Evolutionary conservation across 2,113 vertebrate genomes (phyloP).

Genomic region (Mormyrus lacerda): DNA sequence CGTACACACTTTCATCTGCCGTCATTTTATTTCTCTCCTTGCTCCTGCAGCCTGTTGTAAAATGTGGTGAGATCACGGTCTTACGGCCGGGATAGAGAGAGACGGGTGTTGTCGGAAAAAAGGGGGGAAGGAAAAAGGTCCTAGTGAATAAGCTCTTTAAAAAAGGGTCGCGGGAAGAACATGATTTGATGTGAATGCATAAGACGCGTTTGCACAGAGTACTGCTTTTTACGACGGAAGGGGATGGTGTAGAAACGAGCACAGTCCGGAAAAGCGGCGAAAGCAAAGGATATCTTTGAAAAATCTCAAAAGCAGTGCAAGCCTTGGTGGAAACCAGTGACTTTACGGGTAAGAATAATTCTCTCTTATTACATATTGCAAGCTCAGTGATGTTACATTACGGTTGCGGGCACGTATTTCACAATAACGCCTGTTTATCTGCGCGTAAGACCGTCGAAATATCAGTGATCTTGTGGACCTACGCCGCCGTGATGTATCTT

Average conservation of each 20-base stretch:
- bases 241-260: slow-evolving; percentile 22
- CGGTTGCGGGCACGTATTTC: neutral
- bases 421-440: neutral
- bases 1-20: slow-evolving; percentile 8
- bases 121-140: slow-evolving; percentile 14
- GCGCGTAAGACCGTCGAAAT: neutral
- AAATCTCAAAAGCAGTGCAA: slow-evolving; percentile 37
- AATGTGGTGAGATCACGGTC: slow-evolving; percentile 33
- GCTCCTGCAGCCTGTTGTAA: neutral
- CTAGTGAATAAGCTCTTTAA: slow-evolving; percentile 17
- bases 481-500: neutral
- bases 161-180: slow-evolving; percentile 9
- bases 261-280: slow-evolving; percentile 27
- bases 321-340: slow-evolving; percentile 22
- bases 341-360: slow-evolving; percentile 33
- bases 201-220: neutral
- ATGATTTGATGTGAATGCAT: slow-evolving; percentile 25
- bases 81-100: slow-evolving; percentile 24
- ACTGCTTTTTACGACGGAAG: neutral
- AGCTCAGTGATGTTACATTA: neutral
- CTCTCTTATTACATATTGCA: neutral
- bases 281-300: slow-evolving; percentile 21
- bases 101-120: slow-evolving; percentile 27
- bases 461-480: neutral
- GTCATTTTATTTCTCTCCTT: slow-evolving; percentile 20